phyloP scores from a whole-genome alignment of 1,140 invertebrate genomes.

The Meteorus sp. region DNA sequence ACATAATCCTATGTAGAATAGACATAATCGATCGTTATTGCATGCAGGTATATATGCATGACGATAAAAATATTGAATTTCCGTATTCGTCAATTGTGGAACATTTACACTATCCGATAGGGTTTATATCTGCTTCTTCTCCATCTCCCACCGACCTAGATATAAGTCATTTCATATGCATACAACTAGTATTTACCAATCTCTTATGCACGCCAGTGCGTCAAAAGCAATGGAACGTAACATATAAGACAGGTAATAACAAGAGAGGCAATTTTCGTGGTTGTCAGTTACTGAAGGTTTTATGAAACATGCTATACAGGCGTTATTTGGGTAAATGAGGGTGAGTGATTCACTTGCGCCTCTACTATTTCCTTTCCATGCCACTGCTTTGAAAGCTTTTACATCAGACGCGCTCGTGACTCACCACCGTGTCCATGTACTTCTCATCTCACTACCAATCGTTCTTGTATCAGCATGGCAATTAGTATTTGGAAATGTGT shows the following conservation, averaged over 20 bases:
- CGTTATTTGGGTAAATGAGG: slow-evolving; percentile 12
- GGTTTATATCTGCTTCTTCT: not conserved
- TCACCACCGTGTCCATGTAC: slow-evolving; percentile 13
- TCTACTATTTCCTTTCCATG: slow-evolving; percentile 6
- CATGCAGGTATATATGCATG: slow-evolving; percentile 22
- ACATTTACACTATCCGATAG: not conserved
- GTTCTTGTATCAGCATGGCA: slow-evolving; percentile 19
- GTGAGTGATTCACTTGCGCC: slow-evolving; percentile 4
- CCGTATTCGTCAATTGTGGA: no score
- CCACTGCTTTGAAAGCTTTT: not conserved
- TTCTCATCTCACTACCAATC: no score
- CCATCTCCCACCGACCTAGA: not conserved
- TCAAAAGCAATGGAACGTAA: not conserved
- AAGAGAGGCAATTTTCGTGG: slow-evolving; percentile 12
- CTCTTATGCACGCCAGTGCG: not conserved
- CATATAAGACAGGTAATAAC: slow-evolving; percentile 13
- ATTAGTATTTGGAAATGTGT: slow-evolving; percentile 30
- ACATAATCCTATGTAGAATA: not conserved
- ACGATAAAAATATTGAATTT: slow-evolving; percentile 9
- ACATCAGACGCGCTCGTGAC: slow-evolving; percentile 2
- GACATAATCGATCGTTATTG: slow-evolving; percentile 24
- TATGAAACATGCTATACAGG: slow-evolving; percentile 10
- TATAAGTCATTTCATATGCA: no score
- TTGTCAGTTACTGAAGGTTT: slow-evolving; percentile 13
- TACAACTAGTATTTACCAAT: no score